Conservation (phyloP, 2,113 vertebrate species). For the Melanostigma gelatinosum region DNA sequence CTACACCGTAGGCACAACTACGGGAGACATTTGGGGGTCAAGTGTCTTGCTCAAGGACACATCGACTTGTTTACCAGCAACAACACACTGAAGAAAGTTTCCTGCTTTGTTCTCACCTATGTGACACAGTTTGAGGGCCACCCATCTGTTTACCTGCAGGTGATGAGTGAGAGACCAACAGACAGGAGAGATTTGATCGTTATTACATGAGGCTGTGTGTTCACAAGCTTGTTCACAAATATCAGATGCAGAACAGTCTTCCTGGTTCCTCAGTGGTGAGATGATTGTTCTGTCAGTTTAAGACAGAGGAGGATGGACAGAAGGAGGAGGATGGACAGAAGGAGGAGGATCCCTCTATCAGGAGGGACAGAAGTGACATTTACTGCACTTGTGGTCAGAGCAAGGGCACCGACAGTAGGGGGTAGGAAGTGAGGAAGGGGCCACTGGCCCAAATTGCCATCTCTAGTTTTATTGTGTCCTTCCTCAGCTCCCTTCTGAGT, state of each 20-base stretch:
- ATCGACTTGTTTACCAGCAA: background rate
- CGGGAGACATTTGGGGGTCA: no score
- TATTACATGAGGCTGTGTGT: background rate
- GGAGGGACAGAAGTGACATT: no score
- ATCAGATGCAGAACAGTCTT: background rate
- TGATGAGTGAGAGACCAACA: constrained; percentile 7
- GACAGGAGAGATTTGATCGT: background rate
- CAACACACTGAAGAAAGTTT: background rate
- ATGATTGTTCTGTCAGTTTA: background rate
- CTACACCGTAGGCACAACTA: no score
- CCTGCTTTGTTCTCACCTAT: constrained; percentile 82
- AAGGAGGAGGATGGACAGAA: background rate
- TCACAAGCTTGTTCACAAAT: background rate
- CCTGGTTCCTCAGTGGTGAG: background rate
- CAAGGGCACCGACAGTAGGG: no score
- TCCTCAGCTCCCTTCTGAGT: no score
- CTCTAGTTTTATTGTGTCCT: no score
- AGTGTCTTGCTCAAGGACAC: no score
- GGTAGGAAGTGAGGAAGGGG: no score
- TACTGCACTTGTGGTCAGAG: no score
- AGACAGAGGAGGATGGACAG: background rate
- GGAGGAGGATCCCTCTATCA: no score
- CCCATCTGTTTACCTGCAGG: constrained; percentile 85
- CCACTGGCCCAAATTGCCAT: no score
- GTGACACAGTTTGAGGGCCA: constrained; percentile 87